Conservation (phyloP, 2,797 vertebrate species). For the Rhinophrynus dorsalis region DNA sequence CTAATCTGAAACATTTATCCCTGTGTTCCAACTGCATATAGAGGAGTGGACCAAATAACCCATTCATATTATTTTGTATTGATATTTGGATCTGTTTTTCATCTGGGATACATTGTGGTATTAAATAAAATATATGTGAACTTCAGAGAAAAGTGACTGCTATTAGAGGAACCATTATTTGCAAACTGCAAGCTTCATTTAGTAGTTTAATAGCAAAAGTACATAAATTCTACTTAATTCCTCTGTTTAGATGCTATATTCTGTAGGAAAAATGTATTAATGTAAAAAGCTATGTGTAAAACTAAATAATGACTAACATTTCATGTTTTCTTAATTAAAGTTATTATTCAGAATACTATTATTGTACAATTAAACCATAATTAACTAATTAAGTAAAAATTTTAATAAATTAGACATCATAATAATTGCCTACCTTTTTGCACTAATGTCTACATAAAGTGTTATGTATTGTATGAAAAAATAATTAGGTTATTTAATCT, state of each 20-base stretch:
- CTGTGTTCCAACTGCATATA: no score
- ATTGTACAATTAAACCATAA: slow-evolving; percentile 43
- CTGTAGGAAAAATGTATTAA: slow-evolving; percentile 8
- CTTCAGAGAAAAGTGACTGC: no score
- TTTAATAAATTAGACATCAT: slow-evolving; percentile 36
- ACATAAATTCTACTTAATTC: slow-evolving; percentile 18
- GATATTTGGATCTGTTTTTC: no score
- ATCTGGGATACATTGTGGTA: no score
- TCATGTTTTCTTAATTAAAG: slow-evolving; percentile 38
- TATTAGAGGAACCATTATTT: no score
- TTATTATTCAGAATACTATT: slow-evolving; percentile 42
- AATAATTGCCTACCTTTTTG: slow-evolving; percentile 34
- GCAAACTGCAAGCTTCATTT: not conserved
- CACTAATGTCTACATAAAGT: slow-evolving; percentile 32
- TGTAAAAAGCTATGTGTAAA: slow-evolving; percentile 22
- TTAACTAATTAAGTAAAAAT: slow-evolving; percentile 40
- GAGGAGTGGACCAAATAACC: no score
- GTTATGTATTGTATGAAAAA: slow-evolving; percentile 28
- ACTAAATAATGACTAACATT: slow-evolving; percentile 40
- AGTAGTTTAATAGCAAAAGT: not conserved
- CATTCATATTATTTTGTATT: no score
- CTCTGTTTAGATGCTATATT: slow-evolving; percentile 1
- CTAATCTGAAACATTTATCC: no score
- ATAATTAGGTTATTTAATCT: slow-evolving; percentile 31
- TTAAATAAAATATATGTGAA: no score